phyloP scores from a whole-genome alignment of 1,140 invertebrate species.

The Drosophila kohkoa region DNA sequence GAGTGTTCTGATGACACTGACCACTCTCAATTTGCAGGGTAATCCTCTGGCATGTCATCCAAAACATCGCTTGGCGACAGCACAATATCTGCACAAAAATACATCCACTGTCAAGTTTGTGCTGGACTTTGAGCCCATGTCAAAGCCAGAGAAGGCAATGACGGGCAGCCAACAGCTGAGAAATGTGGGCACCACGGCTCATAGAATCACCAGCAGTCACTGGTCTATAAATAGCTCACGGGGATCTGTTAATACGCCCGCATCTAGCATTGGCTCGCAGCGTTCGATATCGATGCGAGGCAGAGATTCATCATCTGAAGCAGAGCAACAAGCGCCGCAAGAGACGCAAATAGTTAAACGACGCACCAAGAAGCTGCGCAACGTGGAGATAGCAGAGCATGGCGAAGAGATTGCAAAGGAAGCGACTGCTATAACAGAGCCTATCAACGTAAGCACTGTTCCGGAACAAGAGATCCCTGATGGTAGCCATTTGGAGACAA shows the following conservation, averaged over 20 bases:
- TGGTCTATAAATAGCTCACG: conserved; percentile 63
- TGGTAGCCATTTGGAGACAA: conserved; percentile 86
- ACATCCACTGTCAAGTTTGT: conserved; percentile 87
- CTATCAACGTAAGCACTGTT: conserved; percentile 5
- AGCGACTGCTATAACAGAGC: conserved; percentile 19
- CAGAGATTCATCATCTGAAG: conserved; percentile 47
- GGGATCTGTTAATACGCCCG: conserved; percentile 62
- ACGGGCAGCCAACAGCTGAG: conserved; percentile 80
- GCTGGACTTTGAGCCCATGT: conserved; percentile 86
- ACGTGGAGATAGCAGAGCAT: conserved; percentile 69
- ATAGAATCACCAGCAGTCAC: conserved; percentile 43
- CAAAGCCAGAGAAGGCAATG: conserved; percentile 86
- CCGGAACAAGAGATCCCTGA: conserved; percentile 24
- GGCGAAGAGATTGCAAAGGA: conserved; percentile 7
- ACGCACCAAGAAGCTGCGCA: conserved; percentile 58
- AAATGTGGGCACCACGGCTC: conserved; percentile 45
- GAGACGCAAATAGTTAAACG: conserved; percentile 37
- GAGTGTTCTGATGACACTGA: conserved; percentile 86
- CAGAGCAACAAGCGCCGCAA: conserved; percentile 37
- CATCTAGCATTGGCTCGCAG: conserved; percentile 74
- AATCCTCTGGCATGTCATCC: conserved; percentile 88
- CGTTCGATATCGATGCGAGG: conserved; percentile 53
- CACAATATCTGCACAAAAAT: conserved; percentile 87
- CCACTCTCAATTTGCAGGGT: conserved; percentile 86
- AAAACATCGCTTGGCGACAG: conserved; percentile 86